Evolutionary conservation across 2,888 invertebrate species (phyloP).

Genomic region (Augiades crinisus): DNA sequence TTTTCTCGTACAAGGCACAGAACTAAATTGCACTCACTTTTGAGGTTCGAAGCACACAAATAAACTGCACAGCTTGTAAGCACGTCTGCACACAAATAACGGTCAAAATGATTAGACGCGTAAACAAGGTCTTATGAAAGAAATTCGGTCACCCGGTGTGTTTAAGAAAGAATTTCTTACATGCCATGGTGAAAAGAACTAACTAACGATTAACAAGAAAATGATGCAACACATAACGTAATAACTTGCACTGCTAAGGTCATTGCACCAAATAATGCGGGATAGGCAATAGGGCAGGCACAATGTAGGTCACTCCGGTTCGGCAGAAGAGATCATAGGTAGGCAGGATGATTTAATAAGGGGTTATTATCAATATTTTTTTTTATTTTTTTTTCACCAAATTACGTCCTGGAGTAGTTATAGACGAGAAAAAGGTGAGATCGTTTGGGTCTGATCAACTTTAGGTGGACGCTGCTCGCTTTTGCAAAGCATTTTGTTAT

Average conservation of each 20-base stretch:
- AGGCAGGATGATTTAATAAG: slow-evolving; percentile 47
- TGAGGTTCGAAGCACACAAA: slow-evolving; percentile 66
- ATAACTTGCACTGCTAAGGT: slow-evolving; percentile 74
- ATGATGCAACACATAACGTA: slow-evolving; percentile 62
- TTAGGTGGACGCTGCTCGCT: slow-evolving; percentile 79
- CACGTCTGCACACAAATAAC: slow-evolving; percentile 75
- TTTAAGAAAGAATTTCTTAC: slow-evolving; percentile 52
- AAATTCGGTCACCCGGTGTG: slow-evolving; percentile 50
- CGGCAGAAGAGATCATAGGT: slow-evolving; percentile 74
- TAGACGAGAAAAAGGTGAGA: slow-evolving; percentile 97
- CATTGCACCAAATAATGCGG: slow-evolving; percentile 62
- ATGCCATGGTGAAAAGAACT: slow-evolving; percentile 58
- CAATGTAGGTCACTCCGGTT: slow-evolving; percentile 59
- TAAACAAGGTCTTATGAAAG: slow-evolving; percentile 43
- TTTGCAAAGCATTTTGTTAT: slow-evolving; percentile 76
- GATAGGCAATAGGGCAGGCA: slow-evolving; percentile 38
- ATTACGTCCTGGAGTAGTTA: slow-evolving; percentile 96
- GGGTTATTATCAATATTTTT: slow-evolving; percentile 74
- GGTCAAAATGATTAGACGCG: slow-evolving; percentile 47
- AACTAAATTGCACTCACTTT: slow-evolving; percentile 74
- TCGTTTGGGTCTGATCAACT: slow-evolving; percentile 74
- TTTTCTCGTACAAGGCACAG: slow-evolving; percentile 70
- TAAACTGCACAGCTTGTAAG: slow-evolving; percentile 78
- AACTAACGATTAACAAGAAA: slow-evolving; percentile 67
- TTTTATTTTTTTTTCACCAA: slow-evolving; percentile 87